Conservation (phyloP, 23 tunicate genomes). For the Phallusia fumigata region DNA sequence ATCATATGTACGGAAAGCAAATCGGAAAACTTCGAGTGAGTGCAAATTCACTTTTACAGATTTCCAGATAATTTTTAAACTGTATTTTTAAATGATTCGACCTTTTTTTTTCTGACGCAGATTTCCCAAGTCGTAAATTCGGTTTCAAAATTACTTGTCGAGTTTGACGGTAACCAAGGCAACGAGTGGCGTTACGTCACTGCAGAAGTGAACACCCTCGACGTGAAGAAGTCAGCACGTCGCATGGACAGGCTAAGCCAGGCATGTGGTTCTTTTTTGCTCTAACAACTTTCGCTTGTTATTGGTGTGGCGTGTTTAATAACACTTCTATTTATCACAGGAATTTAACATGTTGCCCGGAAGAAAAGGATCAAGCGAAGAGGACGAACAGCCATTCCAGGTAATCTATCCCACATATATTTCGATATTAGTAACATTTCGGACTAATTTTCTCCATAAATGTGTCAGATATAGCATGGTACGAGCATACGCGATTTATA, state of each 20-base stretch:
- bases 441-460: no score
- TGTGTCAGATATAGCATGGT: no score
- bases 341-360: background rate
- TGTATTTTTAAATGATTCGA: no score
- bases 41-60: background rate
- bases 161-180: slow-evolving; percentile 72
- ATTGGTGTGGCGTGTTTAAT: background rate
- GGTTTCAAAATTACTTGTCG: slow-evolving; percentile 31
- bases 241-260: background rate
- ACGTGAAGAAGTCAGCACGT: slow-evolving; percentile 22
- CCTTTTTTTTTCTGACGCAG: no score
- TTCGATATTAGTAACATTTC: background rate
- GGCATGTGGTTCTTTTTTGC: background rate
- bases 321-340: background rate
- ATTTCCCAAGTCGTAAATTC: slow-evolving; percentile 42
- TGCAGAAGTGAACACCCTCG: slow-evolving; percentile 55
- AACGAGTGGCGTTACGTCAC: slow-evolving; percentile 47
- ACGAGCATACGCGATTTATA: no score
- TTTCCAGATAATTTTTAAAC: background rate
- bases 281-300: background rate
- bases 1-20: slow-evolving; percentile 97
- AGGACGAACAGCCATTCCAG: background rate
- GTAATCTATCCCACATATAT: background rate
- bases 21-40: slow-evolving; percentile 70
- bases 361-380: background rate